These are phyloP conservation scores for Catocala nupta DNA, from an alignment of 2,888 invertebrate species.

Conservation along the genomic window DNA sequence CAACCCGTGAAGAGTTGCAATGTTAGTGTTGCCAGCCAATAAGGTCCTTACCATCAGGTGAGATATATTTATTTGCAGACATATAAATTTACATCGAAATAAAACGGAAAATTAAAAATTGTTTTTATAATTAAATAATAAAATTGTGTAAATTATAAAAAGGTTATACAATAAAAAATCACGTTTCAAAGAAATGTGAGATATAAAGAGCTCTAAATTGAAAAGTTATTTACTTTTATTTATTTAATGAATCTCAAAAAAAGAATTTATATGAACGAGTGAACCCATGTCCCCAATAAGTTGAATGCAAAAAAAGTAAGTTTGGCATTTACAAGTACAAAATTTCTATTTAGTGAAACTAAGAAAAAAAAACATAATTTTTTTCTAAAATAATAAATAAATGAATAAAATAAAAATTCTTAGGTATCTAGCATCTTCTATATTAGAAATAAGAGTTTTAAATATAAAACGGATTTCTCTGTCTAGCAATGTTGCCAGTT, in stretches of 20 bases:
- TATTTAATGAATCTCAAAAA: slow-evolving; percentile 6
- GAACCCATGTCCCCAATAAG: slow-evolving; percentile 34
- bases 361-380: slow-evolving; percentile 50
- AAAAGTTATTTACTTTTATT: not conserved
- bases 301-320: slow-evolving; percentile 44
- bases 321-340: slow-evolving; percentile 83
- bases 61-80: no score
- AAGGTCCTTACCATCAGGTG: no score
- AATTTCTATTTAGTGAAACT: slow-evolving; percentile 69
- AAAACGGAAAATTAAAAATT: no score
- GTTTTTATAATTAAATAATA: no score
- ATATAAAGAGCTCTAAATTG: no score
- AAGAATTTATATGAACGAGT: slow-evolving; percentile 19
- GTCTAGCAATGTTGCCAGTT: slow-evolving; percentile 48
- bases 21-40: no score
- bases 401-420: slow-evolving; percentile 39
- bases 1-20: no score
- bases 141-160: no score
- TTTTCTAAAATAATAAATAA: slow-evolving; percentile 53
- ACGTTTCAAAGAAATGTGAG: no score
- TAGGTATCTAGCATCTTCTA: slow-evolving; percentile 45
- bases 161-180: no score
- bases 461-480: slow-evolving; percentile 38
- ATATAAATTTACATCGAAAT: no score
- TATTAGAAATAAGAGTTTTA: slow-evolving; percentile 44